phyloP scores from a whole-genome alignment of 2,797 vertebrate species.

The Lithobates sylvaticus region DNA sequence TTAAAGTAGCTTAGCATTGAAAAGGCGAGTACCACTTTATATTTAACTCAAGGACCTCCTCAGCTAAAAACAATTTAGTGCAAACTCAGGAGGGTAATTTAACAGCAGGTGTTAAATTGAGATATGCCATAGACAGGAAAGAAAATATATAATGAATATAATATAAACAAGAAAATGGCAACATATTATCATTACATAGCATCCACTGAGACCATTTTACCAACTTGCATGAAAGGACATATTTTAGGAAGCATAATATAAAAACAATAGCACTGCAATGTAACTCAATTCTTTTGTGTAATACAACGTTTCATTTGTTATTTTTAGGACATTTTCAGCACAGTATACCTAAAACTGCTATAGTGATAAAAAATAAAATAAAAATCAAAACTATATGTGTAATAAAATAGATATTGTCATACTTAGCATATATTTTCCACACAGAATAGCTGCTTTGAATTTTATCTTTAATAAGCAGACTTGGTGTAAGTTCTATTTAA shows the following conservation, averaged over 20 bases:
- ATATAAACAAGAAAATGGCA: conserved; percentile 27
- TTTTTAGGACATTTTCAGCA: neutral
- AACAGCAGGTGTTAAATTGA: conserved; percentile 50
- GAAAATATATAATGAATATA: conserved; percentile 37
- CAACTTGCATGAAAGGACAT: neutral
- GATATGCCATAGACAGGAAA: conserved; percentile 30
- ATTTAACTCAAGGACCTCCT: conserved; percentile 47
- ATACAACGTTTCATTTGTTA: neutral
- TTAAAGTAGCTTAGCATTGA: conserved; percentile 27
- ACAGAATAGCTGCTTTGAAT: neutral
- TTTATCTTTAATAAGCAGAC: too few species aligned
- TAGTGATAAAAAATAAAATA: neutral
- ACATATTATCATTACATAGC: conserved; percentile 28
- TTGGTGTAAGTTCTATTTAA: too few species aligned
- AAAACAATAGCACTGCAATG: conserved; percentile 8
- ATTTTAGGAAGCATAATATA: conserved; percentile 27
- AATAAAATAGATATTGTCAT: conserved; percentile 8
- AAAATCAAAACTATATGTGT: neutral
- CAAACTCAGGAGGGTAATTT: conserved; percentile 47
- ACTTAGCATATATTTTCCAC: neutral
- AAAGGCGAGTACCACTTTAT: conserved; percentile 53
- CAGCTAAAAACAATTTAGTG: conserved; percentile 47
- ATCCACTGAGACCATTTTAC: conserved; percentile 37
- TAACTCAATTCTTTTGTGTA: neutral
- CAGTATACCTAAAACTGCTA: neutral